Conservation (phyloP, 1,140 invertebrate genomes). For the Hycleus phaleratus region DNA sequence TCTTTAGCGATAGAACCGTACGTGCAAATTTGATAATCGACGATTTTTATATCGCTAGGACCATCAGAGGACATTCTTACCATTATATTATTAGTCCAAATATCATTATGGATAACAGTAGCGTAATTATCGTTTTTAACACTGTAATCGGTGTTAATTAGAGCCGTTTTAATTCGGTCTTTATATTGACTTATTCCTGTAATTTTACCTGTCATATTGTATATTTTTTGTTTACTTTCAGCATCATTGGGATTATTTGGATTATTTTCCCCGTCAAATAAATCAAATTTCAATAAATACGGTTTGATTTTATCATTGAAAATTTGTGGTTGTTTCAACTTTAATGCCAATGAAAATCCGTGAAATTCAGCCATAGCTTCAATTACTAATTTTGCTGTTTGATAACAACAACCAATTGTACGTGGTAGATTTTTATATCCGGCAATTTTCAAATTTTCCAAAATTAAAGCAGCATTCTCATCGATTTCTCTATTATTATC, state of each 20-base stretch:
- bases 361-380: background rate
- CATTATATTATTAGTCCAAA: constrained; percentile 55
- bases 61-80: constrained; percentile 38
- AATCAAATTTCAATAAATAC: constrained; percentile 2
- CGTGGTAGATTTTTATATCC: constrained; percentile 18
- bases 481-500: constrained; percentile 21
- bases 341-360: background rate
- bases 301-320: background rate
- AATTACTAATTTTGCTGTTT: background rate
- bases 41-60: constrained; percentile 45
- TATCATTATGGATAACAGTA: constrained; percentile 47
- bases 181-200: background rate
- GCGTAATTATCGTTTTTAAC: constrained; percentile 38
- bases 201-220: background rate
- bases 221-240: background rate
- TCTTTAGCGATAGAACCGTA: constrained; percentile 46
- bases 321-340: background rate
- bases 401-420: background rate
- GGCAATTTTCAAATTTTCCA: constrained; percentile 40
- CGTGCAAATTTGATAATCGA: constrained; percentile 52
- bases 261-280: background rate
- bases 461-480: constrained; percentile 34
- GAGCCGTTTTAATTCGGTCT: background rate
- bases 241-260: background rate
- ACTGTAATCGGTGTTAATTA: background rate